Evolutionary conservation across 1,140 invertebrate species (phyloP).

Genomic region (Limonius californicus): DNA sequence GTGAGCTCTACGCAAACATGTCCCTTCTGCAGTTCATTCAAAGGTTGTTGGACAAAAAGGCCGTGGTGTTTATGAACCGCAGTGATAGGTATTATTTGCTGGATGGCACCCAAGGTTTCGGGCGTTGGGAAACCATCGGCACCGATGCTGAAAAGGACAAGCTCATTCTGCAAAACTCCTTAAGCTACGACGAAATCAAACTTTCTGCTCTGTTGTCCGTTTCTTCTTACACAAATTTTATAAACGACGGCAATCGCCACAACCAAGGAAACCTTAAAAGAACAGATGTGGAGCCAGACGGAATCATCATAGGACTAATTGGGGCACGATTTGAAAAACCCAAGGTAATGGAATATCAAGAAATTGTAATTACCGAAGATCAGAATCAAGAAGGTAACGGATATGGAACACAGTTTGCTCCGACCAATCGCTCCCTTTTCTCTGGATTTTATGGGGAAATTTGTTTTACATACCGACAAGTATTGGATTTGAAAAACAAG

Average conservation of each 20-base stretch:
- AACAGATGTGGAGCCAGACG: conserved; percentile 28
- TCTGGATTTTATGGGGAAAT: conserved; percentile 36
- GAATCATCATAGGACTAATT: conserved; percentile 45
- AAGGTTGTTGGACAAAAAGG: conserved; percentile 48
- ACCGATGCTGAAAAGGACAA: conserved; percentile 46
- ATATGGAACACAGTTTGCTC: conserved; percentile 44
- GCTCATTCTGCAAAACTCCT: conserved; percentile 51
- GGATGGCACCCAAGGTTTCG: conserved; percentile 43
- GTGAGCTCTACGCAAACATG: conserved; percentile 44
- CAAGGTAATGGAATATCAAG: conserved; percentile 50
- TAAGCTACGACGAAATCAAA: conserved; percentile 60
- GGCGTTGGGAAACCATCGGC: conserved; percentile 54
- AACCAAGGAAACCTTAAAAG: conserved; percentile 27
- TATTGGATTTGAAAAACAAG: conserved; percentile 14
- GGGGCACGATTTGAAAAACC: conserved; percentile 48
- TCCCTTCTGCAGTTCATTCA: conserved; percentile 45
- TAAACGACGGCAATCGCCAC: conserved; percentile 34
- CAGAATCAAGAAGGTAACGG: conserved; percentile 49
- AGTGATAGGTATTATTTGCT: conserved; percentile 48
- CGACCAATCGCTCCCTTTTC: conserved; percentile 44
- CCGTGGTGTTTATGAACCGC: conserved; percentile 37
- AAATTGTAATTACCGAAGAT: conserved; percentile 47
- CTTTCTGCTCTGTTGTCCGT: conserved; percentile 47
- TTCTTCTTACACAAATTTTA: conserved; percentile 34
- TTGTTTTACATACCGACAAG: conserved; percentile 25